Percentiles rank a stretch among this genome's conserved stretches.
Conservation (phyloP, 1,140 invertebrate species). For the Drosophila mojavensis region DNA sequence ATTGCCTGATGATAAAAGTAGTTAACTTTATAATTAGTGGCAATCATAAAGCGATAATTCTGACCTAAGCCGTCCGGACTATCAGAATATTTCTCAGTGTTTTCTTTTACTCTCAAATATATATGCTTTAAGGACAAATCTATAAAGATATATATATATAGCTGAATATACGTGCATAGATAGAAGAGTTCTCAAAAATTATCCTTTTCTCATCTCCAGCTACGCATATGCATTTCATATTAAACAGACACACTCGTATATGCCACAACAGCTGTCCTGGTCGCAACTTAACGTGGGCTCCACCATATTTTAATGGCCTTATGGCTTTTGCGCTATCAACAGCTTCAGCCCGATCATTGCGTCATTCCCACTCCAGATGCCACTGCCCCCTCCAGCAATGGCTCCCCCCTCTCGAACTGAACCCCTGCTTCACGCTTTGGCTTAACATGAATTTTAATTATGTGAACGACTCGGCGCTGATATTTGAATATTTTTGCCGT, state of each 20-base stretch:
- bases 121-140: no score
- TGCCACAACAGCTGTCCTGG: conserved; percentile 23
- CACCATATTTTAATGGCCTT: conserved; percentile 43
- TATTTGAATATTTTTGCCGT: conserved; percentile 68
- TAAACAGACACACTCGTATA: neutral
- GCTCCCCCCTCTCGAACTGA: neutral
- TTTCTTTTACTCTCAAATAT: no score
- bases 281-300: conserved; percentile 3
- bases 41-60: no score
- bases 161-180: no score
- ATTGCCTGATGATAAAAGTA: no score
- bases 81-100: no score
- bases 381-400: neutral
- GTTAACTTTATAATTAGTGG: no score
- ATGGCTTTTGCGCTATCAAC: conserved; percentile 50
- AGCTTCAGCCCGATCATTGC: conserved; percentile 45
- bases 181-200: no score
- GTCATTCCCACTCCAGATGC: conserved; percentile 14
- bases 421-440: conserved; percentile 1
- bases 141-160: no score
- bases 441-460: conserved; percentile 77
- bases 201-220: neutral
- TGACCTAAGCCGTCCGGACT: no score
- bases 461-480: conserved; percentile 56
- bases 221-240: no score